Evolutionary conservation across 2,888 invertebrate genomes (phyloP).

Genomic region (Mimumesa dahlbomi): DNA sequence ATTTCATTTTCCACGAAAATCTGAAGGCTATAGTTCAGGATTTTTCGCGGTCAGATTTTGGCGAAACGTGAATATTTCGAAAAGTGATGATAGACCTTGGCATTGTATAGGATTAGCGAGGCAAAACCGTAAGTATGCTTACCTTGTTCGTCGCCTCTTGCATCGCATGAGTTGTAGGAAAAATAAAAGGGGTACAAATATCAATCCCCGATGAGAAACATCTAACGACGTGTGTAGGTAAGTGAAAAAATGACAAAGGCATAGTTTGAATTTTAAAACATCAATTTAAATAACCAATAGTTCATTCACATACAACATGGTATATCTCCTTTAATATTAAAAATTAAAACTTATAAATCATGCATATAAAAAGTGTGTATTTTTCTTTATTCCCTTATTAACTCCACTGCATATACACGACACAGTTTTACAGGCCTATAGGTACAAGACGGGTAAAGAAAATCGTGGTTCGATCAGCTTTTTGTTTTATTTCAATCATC

Average conservation of each 20-base stretch:
- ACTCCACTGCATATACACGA: conserved; percentile 61
- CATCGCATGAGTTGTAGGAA: too few species aligned
- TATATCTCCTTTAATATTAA: conserved; percentile 57
- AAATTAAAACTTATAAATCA: conserved; percentile 62
- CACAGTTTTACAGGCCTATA: conserved; percentile 59
- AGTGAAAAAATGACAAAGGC: conserved; percentile 49
- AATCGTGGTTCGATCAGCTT: conserved; percentile 62
- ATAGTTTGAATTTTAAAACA: conserved; percentile 50
- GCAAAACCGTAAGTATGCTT: too few species aligned
- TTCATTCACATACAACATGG: conserved; percentile 62
- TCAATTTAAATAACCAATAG: conserved; percentile 62
- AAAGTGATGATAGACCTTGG: too few species aligned
- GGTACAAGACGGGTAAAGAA: conserved; percentile 63
- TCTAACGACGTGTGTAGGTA: too few species aligned
- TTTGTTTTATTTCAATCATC: conserved; percentile 68
- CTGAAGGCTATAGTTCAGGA: too few species aligned
- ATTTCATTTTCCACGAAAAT: too few species aligned
- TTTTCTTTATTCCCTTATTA: conserved; percentile 60
- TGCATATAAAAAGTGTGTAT: conserved; percentile 67
- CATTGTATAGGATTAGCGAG: too few species aligned
- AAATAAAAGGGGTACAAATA: too few species aligned
- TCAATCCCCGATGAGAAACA: too few species aligned
- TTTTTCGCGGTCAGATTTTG: too few species aligned
- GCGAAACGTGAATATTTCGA: too few species aligned
- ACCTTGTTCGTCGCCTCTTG: too few species aligned